These are phyloP conservation scores for Ormyrus nitidulus DNA, from an alignment of 2,888 invertebrate genomes.

Conservation along the genomic window DNA sequence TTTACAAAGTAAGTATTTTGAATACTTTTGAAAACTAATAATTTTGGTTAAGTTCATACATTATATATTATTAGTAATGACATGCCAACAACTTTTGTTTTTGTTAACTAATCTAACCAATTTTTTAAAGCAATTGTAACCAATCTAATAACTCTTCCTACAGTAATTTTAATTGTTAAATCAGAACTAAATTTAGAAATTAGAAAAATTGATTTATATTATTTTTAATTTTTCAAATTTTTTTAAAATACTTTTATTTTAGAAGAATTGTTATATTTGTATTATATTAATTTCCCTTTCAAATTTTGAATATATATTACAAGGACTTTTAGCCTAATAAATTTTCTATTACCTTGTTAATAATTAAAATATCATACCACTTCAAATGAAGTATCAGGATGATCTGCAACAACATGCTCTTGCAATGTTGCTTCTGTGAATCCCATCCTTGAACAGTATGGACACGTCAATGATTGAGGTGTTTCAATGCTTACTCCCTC, in stretches of 20 bases:
- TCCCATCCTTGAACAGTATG: conserved; percentile 97
- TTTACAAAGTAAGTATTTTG: not conserved
- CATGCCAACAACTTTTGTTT: conserved; percentile 49
- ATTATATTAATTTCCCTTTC: not conserved
- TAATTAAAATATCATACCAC: conserved; percentile 79
- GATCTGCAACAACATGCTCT: conserved; percentile 93
- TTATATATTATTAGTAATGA: conserved; percentile 1
- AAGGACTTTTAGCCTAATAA: not conserved
- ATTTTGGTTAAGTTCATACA: conserved; percentile 39
- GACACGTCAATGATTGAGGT: conserved; percentile 97
- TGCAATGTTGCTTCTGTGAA: conserved; percentile 94
- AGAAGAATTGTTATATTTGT: too few species aligned
- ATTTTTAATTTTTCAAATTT: too few species aligned
- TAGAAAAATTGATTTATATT: too few species aligned
- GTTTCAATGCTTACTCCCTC: conserved; percentile 94
- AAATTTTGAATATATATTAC: not conserved
- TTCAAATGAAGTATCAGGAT: conserved; percentile 93
- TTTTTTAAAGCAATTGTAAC: too few species aligned
- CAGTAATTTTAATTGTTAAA: too few species aligned
- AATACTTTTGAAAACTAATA: conserved; percentile 28
- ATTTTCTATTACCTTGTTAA: not conserved
- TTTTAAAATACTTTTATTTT: too few species aligned
- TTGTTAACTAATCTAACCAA: not conserved
- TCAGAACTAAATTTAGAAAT: too few species aligned
- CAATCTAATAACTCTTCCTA: too few species aligned